These are phyloP conservation scores for Rutpela maculata DNA, from an alignment of 2,888 invertebrate genomes.

Conservation along the genomic window DNA sequence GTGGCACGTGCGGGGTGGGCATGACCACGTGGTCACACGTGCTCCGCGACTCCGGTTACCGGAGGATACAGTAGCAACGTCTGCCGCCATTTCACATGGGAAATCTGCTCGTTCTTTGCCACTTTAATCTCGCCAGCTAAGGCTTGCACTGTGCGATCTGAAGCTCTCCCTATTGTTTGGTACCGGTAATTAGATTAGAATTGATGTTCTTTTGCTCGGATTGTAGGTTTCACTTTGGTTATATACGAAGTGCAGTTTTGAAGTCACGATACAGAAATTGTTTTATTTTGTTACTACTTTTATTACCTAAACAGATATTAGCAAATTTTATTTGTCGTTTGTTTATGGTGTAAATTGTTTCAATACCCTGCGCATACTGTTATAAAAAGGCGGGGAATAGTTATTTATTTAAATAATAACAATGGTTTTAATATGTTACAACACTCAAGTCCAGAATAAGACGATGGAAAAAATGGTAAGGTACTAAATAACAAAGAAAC, in stretches of 20 bases:
- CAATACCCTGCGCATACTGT: no score
- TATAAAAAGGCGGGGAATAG: no score
- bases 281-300: no score
- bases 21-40: slow-evolving; percentile 59
- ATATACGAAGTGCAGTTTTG: slow-evolving; percentile 6
- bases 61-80: slow-evolving; percentile 48
- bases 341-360: no score
- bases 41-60: slow-evolving; percentile 63
- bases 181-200: slow-evolving; percentile 53
- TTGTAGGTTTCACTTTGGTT: slow-evolving; percentile 14
- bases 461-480: no score
- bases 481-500: no score
- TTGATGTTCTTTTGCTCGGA: slow-evolving; percentile 53
- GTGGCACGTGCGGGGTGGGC: slow-evolving; percentile 60
- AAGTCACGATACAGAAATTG: no score
- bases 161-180: slow-evolving; percentile 41
- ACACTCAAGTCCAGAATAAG: no score
- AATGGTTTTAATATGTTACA: no score
- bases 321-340: no score
- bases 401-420: no score
- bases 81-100: slow-evolving; percentile 46
- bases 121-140: slow-evolving; percentile 32
- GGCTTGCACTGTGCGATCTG: slow-evolving; percentile 27
- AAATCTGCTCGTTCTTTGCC: slow-evolving; percentile 40
- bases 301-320: no score